Conservation (phyloP, 2,797 vertebrate species). For the Anabas testudineus region DNA sequence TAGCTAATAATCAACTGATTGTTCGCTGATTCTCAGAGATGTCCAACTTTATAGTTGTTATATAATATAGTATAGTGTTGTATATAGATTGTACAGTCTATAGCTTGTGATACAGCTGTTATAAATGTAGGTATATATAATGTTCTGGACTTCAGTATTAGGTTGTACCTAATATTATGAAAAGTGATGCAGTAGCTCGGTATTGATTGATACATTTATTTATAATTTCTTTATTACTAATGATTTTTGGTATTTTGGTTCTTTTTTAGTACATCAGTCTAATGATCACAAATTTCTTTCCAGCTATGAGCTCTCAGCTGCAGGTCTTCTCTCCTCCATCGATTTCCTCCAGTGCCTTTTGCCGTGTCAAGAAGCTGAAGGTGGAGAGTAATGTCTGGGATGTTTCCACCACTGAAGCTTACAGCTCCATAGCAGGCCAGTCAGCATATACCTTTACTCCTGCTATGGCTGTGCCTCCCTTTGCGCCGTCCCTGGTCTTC, state of each 20-base stretch:
- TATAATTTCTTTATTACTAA: background rate
- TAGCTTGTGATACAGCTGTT: background rate
- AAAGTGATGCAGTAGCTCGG: background rate
- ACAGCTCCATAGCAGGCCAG: constrained; percentile 92
- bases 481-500: constrained; percentile 90
- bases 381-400: constrained; percentile 97
- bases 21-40: background rate
- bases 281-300: constrained; percentile 20
- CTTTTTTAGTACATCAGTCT: background rate
- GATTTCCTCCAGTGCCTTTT: constrained; percentile 99
- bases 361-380: constrained; percentile 98
- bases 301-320: constrained; percentile 98
- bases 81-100: background rate
- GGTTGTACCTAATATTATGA: background rate
- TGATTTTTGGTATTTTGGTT: background rate
- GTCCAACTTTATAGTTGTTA: background rate
- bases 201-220: background rate
- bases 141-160: background rate
- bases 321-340: constrained; percentile 97
- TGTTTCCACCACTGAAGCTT: constrained; percentile 93
- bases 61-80: too few species aligned
- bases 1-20: background rate
- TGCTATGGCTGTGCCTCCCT: constrained; percentile 90
- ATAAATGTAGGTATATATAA: background rate
- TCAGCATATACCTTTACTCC: constrained; percentile 90